A percentile compares a stretch with the other conserved stretches of the same genome.
Evolutionary conservation across 2,113 vertebrate genomes (phyloP).

Genomic region (Candoia aspera): DNA sequence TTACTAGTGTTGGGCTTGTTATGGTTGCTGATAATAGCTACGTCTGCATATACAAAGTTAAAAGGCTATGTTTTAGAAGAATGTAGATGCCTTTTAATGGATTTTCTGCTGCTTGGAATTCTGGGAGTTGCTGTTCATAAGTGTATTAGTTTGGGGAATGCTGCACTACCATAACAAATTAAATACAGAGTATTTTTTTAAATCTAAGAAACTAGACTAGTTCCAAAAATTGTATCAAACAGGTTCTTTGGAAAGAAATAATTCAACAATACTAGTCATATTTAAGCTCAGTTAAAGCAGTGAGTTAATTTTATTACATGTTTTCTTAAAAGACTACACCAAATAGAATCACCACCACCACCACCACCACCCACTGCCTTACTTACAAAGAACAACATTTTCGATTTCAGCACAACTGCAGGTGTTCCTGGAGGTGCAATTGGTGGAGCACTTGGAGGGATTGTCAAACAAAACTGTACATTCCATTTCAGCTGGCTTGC

Average conservation of each 20-base stretch:
- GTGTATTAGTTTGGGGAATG: background rate
- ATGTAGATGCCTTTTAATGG: background rate
- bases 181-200: background rate
- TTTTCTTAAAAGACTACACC: background rate
- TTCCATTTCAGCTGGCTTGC: slow-evolving; percentile 96
- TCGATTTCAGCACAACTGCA: slow-evolving; percentile 98
- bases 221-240: background rate
- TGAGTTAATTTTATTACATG: background rate
- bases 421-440: slow-evolving; percentile 97
- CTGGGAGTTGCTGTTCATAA: background rate
- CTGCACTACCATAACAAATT: background rate
- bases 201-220: background rate
- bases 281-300: background rate
- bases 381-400: slow-evolving; percentile 99
- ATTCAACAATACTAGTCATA: background rate
- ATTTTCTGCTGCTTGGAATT: background rate
- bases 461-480: slow-evolving; percentile 98
- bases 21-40: background rate
- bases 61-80: background rate
- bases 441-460: slow-evolving; percentile 95
- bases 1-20: background rate
- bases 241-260: background rate
- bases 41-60: rapidly evolving
- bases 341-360: background rate
- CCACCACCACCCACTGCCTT: background rate